These are phyloP conservation scores for Lordiphosa collinella DNA, from an alignment of 1,140 invertebrate species.

Conservation along the genomic window DNA sequence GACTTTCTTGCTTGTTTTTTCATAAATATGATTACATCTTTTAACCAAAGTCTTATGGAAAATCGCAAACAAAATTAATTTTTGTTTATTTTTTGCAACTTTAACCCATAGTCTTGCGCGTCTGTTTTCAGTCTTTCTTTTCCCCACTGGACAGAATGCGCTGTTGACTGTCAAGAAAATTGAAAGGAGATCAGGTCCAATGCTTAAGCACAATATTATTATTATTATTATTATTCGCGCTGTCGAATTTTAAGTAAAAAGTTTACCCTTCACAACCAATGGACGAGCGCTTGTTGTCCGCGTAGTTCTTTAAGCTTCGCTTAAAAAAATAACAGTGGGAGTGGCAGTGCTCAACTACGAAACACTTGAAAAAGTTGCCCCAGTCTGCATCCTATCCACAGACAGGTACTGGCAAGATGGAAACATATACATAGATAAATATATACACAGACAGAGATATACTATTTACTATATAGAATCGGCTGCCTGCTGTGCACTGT, in stretches of 20 bases:
- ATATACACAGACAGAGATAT: conserved; percentile 12
- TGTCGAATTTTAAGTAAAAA: conserved; percentile 49
- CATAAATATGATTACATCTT: too few species aligned
- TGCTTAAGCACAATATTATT: conserved; percentile 48
- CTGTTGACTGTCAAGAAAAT: not conserved
- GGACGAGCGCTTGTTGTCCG: conserved; percentile 19
- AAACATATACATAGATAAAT: conserved; percentile 7
- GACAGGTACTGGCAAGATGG: conserved; percentile 35
- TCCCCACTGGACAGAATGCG: not conserved
- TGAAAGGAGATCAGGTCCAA: conserved; percentile 2
- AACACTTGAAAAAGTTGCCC: conserved; percentile 42
- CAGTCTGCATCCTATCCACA: conserved; percentile 4
- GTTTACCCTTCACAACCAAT: conserved; percentile 32
- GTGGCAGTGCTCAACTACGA: conserved; percentile 18
- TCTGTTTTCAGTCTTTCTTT: conserved; percentile 11
- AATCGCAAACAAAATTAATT: not conserved
- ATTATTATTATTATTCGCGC: conserved; percentile 42
- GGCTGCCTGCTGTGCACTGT: conserved; percentile 31
- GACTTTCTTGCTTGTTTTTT: too few species aligned
- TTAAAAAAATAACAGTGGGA: conserved; percentile 7
- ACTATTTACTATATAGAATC: conserved; percentile 25
- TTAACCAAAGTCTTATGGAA: too few species aligned
- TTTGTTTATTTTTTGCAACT: not conserved
- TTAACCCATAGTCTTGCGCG: conserved; percentile 7
- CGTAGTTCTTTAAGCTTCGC: conserved; percentile 49